phyloP scores from a whole-genome alignment of 2,797 vertebrate species.

The Lithobates sylvaticus region DNA sequence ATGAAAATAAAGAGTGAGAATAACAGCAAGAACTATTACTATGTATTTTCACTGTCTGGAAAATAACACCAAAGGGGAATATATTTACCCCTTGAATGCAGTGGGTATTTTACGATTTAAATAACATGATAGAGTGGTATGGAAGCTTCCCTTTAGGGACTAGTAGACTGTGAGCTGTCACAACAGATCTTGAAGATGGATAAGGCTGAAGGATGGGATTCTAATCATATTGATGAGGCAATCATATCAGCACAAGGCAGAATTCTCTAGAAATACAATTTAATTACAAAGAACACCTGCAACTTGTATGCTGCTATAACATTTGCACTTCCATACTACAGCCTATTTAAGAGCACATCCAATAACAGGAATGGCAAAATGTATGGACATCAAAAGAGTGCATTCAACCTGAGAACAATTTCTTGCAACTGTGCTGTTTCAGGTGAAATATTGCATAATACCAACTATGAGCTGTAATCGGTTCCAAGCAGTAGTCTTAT shows the following conservation, averaged over 20 bases:
- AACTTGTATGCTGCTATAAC: neutral
- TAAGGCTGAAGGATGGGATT: slow-evolving; percentile 70
- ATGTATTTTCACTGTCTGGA: slow-evolving; percentile 55
- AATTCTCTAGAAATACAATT: slow-evolving; percentile 70
- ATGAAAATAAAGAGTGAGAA: neutral
- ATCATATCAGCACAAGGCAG: slow-evolving; percentile 69
- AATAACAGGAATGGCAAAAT: too few species aligned
- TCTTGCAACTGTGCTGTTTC: too few species aligned
- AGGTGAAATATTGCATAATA: too few species aligned
- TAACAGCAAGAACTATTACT: slow-evolving; percentile 58
- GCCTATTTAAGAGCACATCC: too few species aligned
- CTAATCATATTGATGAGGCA: slow-evolving; percentile 76
- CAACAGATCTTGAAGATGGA: slow-evolving; percentile 73
- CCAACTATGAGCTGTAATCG: too few species aligned
- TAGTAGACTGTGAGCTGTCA: slow-evolving; percentile 74
- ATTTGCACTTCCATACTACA: neutral
- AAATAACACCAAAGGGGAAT: slow-evolving; percentile 67
- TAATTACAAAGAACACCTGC: slow-evolving; percentile 67
- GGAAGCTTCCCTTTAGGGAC: slow-evolving; percentile 75
- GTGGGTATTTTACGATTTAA: slow-evolving; percentile 70
- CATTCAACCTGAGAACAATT: too few species aligned
- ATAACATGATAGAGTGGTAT: slow-evolving; percentile 72
- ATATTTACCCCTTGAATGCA: slow-evolving; percentile 62
- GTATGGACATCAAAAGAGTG: too few species aligned
- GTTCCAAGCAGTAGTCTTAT: too few species aligned